These are phyloP conservation scores for Poicephalus meyeri DNA, from an alignment of 2,113 vertebrate species.

Conservation along the genomic window DNA sequence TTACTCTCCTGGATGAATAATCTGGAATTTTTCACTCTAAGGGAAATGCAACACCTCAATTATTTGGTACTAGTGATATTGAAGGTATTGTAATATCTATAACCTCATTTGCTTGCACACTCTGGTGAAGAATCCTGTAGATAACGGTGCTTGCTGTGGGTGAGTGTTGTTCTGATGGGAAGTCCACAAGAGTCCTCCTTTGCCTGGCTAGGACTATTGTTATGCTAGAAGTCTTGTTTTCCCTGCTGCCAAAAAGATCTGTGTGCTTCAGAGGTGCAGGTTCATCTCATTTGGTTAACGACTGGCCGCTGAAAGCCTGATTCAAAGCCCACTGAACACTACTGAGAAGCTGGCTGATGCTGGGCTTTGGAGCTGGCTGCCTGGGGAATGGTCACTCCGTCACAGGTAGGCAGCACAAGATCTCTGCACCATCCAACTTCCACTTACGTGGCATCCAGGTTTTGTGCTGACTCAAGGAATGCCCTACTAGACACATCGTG, in stretches of 20 bases:
- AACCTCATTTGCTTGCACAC: not conserved
- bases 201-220: not conserved
- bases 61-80: not conserved
- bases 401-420: not conserved
- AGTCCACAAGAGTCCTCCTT: not conserved
- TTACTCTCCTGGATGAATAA: not conserved
- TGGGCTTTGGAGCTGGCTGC: not conserved
- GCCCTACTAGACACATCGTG: not conserved
- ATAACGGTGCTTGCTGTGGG: not conserved
- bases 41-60: not conserved
- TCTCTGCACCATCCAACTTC: not conserved
- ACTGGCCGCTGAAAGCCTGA: not conserved
- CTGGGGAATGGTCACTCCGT: not conserved
- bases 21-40: not conserved
- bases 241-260: not conserved
- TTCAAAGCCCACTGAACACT: not conserved
- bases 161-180: not conserved
- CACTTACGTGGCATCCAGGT: not conserved
- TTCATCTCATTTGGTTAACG: not conserved
- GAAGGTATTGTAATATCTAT: not conserved
- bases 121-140: not conserved
- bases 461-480: not conserved
- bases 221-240: not conserved
- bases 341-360: not conserved
- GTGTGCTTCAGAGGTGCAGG: not conserved